These are phyloP conservation scores for Guaruba guarouba DNA, from an alignment of 2,113 vertebrate genomes.

Conservation along the genomic window DNA sequence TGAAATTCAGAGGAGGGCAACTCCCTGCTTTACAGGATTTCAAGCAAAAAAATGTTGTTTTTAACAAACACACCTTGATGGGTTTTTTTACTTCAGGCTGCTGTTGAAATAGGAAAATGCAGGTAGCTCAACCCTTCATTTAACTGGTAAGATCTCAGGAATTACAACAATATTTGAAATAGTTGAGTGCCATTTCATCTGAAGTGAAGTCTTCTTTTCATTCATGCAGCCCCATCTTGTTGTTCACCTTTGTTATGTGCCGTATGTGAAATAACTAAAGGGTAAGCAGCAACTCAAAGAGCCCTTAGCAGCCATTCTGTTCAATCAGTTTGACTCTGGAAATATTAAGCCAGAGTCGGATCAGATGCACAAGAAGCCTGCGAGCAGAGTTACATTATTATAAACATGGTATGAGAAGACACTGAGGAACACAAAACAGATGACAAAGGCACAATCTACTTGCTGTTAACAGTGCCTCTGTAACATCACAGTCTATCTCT, in stretches of 20 bases:
- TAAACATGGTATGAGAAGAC: neutral
- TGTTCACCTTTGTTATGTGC: neutral
- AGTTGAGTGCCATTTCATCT: neutral
- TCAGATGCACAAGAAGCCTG: neutral
- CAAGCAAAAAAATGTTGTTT: neutral
- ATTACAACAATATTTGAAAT: neutral
- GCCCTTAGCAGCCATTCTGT: neutral
- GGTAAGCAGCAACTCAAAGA: neutral
- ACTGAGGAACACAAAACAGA: neutral
- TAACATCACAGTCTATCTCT: conserved; percentile 4
- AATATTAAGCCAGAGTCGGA: neutral
- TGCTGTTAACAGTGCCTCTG: neutral
- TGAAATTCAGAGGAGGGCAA: neutral
- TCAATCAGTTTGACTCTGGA: neutral
- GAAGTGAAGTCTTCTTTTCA: neutral
- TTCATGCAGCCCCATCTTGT: neutral
- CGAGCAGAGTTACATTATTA: neutral
- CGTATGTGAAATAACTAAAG: neutral
- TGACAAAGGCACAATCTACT: neutral
- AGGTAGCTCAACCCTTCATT: neutral
- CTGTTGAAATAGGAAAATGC: neutral
- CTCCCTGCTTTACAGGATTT: neutral
- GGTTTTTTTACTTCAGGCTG: neutral
- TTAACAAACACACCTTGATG: neutral
- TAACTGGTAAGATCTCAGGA: neutral